A percentile compares a stretch with the other conserved stretches of the same genome.
Evolutionary conservation across 2,888 invertebrate species (phyloP).

Genomic region (Noctua pronuba): DNA sequence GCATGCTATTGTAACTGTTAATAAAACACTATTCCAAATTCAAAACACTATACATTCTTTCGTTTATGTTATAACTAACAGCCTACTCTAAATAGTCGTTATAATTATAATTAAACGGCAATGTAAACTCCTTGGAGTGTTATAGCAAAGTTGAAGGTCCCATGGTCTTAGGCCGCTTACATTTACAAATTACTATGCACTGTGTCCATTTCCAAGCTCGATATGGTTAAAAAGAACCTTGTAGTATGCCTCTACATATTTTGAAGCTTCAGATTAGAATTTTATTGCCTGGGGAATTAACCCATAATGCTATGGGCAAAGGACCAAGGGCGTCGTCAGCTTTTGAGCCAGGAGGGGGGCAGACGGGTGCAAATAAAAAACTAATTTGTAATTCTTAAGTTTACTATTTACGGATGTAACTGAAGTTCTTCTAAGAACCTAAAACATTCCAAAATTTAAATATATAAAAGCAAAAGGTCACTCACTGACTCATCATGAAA

Average conservation of each 20-base stretch:
- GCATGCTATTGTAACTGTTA: too few relatives aligned
- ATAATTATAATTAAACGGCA: conserved; percentile 34
- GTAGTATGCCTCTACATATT: neutral
- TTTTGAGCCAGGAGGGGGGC: too few relatives aligned
- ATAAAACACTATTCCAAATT: too few relatives aligned
- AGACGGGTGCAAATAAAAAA: too few relatives aligned
- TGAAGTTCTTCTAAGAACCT: too few relatives aligned
- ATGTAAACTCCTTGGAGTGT: conserved; percentile 30
- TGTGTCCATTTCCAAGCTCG: conserved; percentile 51
- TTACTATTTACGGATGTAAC: too few relatives aligned
- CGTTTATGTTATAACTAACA: neutral
- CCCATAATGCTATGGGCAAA: neutral
- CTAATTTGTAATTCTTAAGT: too few relatives aligned
- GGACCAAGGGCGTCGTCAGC: too few relatives aligned
- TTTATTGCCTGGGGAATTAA: neutral
- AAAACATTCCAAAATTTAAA: too few relatives aligned
- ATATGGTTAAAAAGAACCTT: neutral
- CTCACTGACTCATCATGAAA: too few relatives aligned
- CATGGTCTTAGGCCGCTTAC: conserved; percentile 45
- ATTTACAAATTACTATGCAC: conserved; percentile 58
- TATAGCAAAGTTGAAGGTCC: conserved; percentile 60
- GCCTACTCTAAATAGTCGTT: conserved; percentile 21
- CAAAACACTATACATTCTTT: neutral
- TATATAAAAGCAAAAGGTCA: too few relatives aligned
- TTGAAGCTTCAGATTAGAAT: neutral